Conservation (phyloP, 2,113 vertebrate genomes). For the Prionailurus bengalensis region DNA sequence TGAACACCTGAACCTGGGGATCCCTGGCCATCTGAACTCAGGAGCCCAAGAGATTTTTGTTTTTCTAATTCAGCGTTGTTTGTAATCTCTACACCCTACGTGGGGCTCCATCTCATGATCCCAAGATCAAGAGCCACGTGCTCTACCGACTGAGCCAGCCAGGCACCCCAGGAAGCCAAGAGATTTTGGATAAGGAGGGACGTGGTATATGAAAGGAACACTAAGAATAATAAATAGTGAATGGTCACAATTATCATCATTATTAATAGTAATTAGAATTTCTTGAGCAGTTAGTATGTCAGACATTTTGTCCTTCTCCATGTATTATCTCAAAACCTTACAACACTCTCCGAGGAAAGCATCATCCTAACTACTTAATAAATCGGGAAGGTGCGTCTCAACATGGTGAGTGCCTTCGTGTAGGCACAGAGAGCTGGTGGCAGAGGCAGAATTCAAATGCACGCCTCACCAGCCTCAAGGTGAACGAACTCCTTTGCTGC, state of each 20-base stretch:
- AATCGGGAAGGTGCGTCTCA: neutral
- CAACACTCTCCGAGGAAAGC: neutral
- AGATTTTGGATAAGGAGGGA: neutral
- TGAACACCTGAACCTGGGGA: neutral
- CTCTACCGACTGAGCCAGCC: neutral
- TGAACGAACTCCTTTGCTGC: neutral
- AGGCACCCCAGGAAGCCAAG: neutral
- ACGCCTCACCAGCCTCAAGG: constrained; percentile 1
- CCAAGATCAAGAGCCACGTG: neutral
- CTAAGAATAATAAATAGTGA: neutral
- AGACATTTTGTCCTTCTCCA: neutral
- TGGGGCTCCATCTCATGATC: neutral
- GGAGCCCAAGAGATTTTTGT: neutral
- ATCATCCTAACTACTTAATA: neutral
- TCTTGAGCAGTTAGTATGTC: neutral
- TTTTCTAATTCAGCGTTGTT: neutral
- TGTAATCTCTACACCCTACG: neutral
- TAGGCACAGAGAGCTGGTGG: constrained; percentile 22
- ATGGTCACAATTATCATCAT: neutral
- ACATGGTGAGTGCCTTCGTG: constrained; percentile 2
- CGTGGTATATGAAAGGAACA: neutral
- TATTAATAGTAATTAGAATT: constrained; percentile 33
- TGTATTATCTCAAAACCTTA: constrained; percentile 27
- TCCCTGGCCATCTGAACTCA: neutral
- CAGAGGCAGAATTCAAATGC: constrained; percentile 41